phyloP scores from a whole-genome alignment of 2,888 invertebrate species.

The Epiblema foenella region DNA sequence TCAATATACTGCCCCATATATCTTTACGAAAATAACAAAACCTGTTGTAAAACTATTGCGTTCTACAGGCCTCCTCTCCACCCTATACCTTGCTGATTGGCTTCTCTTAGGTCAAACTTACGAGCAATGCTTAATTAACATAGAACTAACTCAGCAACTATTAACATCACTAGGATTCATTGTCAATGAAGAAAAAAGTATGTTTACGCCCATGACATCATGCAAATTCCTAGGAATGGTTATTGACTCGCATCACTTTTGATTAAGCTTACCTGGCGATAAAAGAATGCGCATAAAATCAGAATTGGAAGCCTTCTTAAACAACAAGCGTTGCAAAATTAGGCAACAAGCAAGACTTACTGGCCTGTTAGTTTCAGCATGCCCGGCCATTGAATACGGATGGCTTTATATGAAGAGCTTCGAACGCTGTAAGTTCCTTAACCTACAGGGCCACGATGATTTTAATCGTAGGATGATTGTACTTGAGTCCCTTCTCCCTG shows the following conservation, averaged over 20 bases:
- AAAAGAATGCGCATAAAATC: constrained; percentile 22
- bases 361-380: constrained; percentile 50
- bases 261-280: neutral
- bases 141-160: neutral
- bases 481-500: constrained; percentile 5
- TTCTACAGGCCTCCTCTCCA: neutral
- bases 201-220: neutral
- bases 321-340: constrained; percentile 45
- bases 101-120: neutral
- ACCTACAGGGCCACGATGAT: constrained; percentile 40
- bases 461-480: constrained; percentile 39
- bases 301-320: constrained; percentile 30
- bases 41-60: neutral
- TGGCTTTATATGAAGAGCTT: constrained; percentile 53
- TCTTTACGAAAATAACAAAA: constrained; percentile 26
- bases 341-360: constrained; percentile 47
- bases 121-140: neutral
- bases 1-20: constrained; percentile 29
- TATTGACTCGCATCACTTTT: neutral
- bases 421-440: constrained; percentile 48
- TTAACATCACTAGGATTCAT: neutral
- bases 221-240: neutral
- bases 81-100: neutral
- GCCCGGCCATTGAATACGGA: constrained; percentile 54
- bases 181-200: neutral